Conservation (phyloP, 2,797 vertebrate genomes). For the Chromobotia macracanthus region DNA sequence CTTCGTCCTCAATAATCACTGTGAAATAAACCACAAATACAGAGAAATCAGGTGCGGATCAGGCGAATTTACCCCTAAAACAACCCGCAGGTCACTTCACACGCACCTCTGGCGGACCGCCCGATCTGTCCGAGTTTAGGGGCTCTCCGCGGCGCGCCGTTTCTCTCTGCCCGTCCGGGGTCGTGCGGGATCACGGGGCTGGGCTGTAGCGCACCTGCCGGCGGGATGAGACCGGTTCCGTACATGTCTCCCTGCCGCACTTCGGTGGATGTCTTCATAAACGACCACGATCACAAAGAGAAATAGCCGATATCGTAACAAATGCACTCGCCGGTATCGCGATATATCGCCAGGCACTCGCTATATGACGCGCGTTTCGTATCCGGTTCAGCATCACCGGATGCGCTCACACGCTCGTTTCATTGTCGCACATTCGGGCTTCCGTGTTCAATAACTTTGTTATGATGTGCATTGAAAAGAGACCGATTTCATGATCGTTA, state of each 20-base stretch:
- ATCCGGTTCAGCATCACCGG: no score
- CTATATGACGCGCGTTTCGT: no score
- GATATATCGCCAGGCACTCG: no score
- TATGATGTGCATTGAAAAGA: no score
- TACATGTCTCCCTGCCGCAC: conserved; percentile 71
- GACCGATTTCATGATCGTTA: no score
- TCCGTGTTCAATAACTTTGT: no score
- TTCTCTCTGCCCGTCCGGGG: conserved; percentile 65
- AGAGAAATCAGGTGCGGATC: conserved; percentile 1
- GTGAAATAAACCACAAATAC: conserved; percentile 44
- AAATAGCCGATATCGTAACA: no score
- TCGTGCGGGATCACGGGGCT: conserved; percentile 69
- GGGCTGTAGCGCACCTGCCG: conserved; percentile 70
- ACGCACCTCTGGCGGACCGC: conserved; percentile 79
- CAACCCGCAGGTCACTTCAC: not conserved
- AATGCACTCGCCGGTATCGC: not conserved
- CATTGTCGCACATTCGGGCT: no score
- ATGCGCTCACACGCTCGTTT: no score
- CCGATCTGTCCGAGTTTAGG: conserved; percentile 83
- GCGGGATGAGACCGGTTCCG: conserved; percentile 76
- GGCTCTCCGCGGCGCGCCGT: conserved; percentile 71
- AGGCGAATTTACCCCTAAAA: not conserved
- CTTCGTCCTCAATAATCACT: conserved; percentile 82
- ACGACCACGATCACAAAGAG: not conserved
- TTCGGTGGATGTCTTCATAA: conserved; percentile 69